Base-by-base conservation (phyloP, 2,797 vertebrate genomes). In the Liparis tanakae region DNA sequence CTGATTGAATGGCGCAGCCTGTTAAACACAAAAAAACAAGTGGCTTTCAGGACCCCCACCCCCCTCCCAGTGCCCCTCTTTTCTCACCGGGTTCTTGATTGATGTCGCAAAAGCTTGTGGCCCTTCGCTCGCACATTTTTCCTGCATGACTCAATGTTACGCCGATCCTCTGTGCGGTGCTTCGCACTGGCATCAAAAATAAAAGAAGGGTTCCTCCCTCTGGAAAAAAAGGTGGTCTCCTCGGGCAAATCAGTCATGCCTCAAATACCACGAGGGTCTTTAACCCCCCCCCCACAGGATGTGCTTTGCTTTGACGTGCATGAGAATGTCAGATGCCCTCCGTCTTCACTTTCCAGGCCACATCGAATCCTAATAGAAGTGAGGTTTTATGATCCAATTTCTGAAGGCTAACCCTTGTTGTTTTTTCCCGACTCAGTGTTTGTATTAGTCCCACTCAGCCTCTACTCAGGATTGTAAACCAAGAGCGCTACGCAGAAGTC, bases 111-210 rank as follows among this genome's bases (percentile, higher is more conserved):
- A 88, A 85, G 72, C 77, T 83, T 44, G 39, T 72, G 70, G 80
- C 72, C 59, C 60, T 72, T 72, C 4, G 25, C 82, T 67, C 6
- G 18, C 74, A 80, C 84, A 86, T 91, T 87, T 84, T 85, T 89
- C 67, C 64, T n/a, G 63, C 75, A 80, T 90, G 89, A 93, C 80
- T 89, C 90, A 64, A 93, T 91, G 90, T 84, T 85, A 88, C 75
- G 64, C 76, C 72, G 71, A 67, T 76, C 72, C 62, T 78, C 70
- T 73, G 13, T 48, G 70, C 64, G 36, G 61, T 76, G 60, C 62
- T 61, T 61, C 62, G 44, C 86, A 69, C 70, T 60, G 79, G 81
- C 77, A 87, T 63, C 65, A 80, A 83, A 30, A 78, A 84, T 78
- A 82, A 91, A 89, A 79, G 64, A 85, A 74, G 73, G 41, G 44